These are phyloP conservation scores for Mylabris sibirica DNA, from an alignment of 2,888 invertebrate genomes.

Conservation along the genomic window DNA sequence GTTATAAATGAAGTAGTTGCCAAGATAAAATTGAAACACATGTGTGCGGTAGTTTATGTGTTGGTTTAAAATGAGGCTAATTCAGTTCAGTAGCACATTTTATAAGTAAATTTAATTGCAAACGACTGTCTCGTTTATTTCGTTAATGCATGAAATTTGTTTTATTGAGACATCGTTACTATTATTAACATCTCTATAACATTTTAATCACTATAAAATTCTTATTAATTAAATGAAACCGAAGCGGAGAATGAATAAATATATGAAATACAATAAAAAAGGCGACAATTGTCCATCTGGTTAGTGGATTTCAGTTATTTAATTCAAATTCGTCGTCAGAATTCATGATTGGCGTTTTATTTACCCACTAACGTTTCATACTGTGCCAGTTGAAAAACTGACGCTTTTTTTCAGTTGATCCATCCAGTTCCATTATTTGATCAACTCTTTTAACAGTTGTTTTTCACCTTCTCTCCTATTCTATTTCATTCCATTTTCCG, in stretches of 20 bases:
- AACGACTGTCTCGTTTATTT: not conserved
- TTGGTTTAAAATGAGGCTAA: not conserved
- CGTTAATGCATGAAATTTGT: not conserved
- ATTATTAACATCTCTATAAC: not conserved
- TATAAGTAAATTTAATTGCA: constrained; percentile 3
- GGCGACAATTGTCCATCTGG: not conserved
- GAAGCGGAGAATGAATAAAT: not conserved
- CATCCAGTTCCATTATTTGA: not conserved
- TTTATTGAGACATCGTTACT: not conserved
- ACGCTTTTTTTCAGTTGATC: not conserved
- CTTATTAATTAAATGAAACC: not conserved
- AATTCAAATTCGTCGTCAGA: constrained; percentile 4
- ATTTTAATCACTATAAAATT: not conserved
- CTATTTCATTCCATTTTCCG: not conserved
- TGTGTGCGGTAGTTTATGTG: not conserved
- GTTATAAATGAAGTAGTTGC: not conserved
- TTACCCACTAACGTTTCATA: not conserved
- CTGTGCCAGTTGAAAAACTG: not conserved
- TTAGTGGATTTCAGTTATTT: not conserved
- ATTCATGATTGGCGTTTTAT: constrained; percentile 11
- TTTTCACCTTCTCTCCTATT: not conserved
- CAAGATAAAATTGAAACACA: constrained; percentile 11
- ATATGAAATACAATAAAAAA: not conserved
- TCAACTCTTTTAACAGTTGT: not conserved
- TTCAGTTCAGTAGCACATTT: constrained; percentile 3